Evolutionary conservation across 37 sponge, comb jelly and placozoan genomes (phyloP), one percentile per base, ranked within the genome.

Genomic region (Diacarnus erythraeanus): DNA sequence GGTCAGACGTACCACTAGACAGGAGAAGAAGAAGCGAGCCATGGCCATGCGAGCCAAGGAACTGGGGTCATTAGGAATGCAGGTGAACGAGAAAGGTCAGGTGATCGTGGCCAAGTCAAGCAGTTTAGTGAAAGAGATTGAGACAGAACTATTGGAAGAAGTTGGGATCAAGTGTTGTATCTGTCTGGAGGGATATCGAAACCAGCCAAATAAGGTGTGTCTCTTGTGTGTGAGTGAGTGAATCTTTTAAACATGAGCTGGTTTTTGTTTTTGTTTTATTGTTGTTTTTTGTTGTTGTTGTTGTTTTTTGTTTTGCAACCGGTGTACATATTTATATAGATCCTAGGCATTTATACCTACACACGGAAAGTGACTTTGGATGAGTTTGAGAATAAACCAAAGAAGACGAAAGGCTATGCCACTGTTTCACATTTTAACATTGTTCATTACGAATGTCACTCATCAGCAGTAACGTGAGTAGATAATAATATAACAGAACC

Each of bases 401-500:
- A 92, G 56, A 95, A 95, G 65, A 88, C 87, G 1, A 72, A 89
- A 74, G 97, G 97, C 0, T 93, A 75, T 59, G 64, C 69, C 35
- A 91, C 95, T n/a, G 95, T 95, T 33, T 86, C 92, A n/a, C 92
- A 95, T 72, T 95, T 96, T 85, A 96, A 93, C 41, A 84, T 91
- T 1, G 89, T 96, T 34, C 97, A 96, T 72, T 91, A 82, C 64
- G 97, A 96, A 22, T 96, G 97, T 42, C 97, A 96, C 61, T 69
- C 88, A 1, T 65, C 94, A 41, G 94, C 97, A 42, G 80, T 96
- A 64, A 87, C 83, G 92, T 92, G 59, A 86, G 91, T 66, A n/a
- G n/a, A n/a, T n/a, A n/a, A n/a, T n/a, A n/a, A n/a, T n/a, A n/a
- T n/a, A n/a, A n/a, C n/a, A n/a, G n/a, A n/a, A n/a, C n/a, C n/a